Percentiles rank a stretch among this genome's conserved stretches.
phyloP scores from a whole-genome alignment of 2,888 invertebrate species.

The Xestoiulus laeticollis region DNA sequence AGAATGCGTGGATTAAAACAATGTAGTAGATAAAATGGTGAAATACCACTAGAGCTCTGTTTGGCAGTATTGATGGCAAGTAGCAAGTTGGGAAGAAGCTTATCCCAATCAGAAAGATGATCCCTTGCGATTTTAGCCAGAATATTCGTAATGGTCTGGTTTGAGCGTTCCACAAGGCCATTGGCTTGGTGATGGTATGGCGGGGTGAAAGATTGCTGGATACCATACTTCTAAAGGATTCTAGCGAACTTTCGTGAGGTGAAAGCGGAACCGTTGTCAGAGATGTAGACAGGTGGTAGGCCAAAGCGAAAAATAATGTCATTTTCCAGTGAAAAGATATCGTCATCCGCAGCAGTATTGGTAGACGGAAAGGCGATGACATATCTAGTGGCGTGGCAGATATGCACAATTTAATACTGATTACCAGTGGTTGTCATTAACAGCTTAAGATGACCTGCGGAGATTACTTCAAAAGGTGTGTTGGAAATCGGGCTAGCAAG shows the following conservation, averaged over 20 bases:
- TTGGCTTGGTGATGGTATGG: slow-evolving; percentile 48
- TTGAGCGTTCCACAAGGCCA: background rate
- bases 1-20: background rate
- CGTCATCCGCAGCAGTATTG: background rate
- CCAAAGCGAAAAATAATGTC: background rate
- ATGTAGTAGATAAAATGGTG: slow-evolving; percentile 38
- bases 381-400: background rate
- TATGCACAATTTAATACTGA: background rate
- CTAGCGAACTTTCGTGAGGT: too few species aligned
- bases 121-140: background rate
- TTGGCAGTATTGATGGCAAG: slow-evolving; percentile 30
- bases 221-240: background rate
- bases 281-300: too few species aligned
- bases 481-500: background rate
- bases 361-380: background rate
- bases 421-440: background rate
- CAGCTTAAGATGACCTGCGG: background rate
- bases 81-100: background rate
- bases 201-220: background rate
- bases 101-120: background rate
- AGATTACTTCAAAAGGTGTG: background rate
- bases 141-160: background rate
- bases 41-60: background rate
- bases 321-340: background rate
- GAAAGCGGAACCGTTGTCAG: too few species aligned